phyloP scores from a whole-genome alignment of 1,140 invertebrate genomes.

The Neelides sp. region DNA sequence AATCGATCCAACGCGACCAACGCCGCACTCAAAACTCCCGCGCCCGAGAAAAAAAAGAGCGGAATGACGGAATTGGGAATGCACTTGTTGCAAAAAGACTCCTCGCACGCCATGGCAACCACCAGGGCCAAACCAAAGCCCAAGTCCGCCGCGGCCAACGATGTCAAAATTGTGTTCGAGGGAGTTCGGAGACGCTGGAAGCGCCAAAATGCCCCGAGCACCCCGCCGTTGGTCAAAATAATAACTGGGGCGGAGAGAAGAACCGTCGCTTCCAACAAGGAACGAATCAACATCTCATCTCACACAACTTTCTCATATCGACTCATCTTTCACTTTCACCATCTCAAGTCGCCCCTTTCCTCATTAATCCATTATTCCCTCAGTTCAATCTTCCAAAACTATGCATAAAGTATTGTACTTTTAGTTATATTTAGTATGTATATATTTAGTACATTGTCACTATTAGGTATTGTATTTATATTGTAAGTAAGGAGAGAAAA shows the following conservation, averaged over 20 bases:
- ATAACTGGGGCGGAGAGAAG: constrained; percentile 46
- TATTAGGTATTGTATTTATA: too few species aligned
- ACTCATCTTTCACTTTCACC: too few species aligned
- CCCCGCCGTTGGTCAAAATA: constrained; percentile 44
- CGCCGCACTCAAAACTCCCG: constrained; percentile 46
- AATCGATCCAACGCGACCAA: constrained; percentile 53
- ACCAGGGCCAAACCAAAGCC: constrained; percentile 61
- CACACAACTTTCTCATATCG: too few species aligned
- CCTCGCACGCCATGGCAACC: constrained; percentile 41
- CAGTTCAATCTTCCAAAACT: too few species aligned
- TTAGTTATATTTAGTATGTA: too few species aligned
- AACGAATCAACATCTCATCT: too few species aligned
- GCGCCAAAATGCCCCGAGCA: constrained; percentile 45
- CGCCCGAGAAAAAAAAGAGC: constrained; percentile 49
- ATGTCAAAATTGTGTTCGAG: constrained; percentile 59
- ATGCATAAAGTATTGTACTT: too few species aligned
- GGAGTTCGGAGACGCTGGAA: constrained; percentile 49
- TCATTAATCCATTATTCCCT: too few species aligned
- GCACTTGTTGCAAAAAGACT: background rate
- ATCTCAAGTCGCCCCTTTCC: too few species aligned
- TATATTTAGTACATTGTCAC: too few species aligned
- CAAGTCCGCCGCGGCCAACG: constrained; percentile 56
- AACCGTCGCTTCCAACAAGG: too few species aligned
- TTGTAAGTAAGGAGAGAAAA: too few species aligned
- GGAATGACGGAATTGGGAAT: constrained; percentile 41